Evolutionary conservation across 1,140 invertebrate species (phyloP).

Genomic region (Calephelis virginiensis): DNA sequence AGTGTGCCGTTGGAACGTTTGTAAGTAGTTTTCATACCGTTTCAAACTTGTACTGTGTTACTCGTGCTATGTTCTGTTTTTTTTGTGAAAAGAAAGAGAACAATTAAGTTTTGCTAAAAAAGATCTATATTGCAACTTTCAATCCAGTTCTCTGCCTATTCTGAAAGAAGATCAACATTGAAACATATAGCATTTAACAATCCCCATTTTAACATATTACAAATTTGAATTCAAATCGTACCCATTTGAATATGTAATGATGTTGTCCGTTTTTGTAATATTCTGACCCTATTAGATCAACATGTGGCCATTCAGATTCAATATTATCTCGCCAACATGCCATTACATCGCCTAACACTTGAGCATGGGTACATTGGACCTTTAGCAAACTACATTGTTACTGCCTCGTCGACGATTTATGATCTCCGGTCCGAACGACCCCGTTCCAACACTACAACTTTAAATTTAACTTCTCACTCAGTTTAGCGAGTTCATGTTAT

Average conservation of each 20-base stretch:
- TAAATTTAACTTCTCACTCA: slow-evolving; percentile 22
- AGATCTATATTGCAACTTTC: too few species aligned
- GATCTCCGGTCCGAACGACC: slow-evolving; percentile 22
- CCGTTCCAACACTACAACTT: slow-evolving; percentile 20
- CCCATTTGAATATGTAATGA: slow-evolving; percentile 2
- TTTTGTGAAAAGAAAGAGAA: too few species aligned
- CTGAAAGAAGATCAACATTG: too few species aligned
- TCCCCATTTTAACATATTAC: not conserved
- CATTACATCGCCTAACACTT: slow-evolving; percentile 22
- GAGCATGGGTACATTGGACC: slow-evolving; percentile 10
- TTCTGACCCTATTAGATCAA: slow-evolving; percentile 1
- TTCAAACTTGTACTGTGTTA: too few species aligned
- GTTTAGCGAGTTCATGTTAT: slow-evolving; percentile 6
- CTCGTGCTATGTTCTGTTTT: too few species aligned
- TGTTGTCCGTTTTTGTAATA: slow-evolving; percentile 6
- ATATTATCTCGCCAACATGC: slow-evolving; percentile 22
- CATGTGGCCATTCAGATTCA: slow-evolving; percentile 21
- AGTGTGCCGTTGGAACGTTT: too few species aligned
- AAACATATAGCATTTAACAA: not conserved
- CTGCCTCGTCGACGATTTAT: slow-evolving; percentile 29
- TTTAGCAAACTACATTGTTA: slow-evolving; percentile 30
- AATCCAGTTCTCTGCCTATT: too few species aligned
- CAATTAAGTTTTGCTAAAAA: too few species aligned
- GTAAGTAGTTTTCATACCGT: too few species aligned
- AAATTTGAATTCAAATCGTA: not conserved